Conservation (phyloP, 2,888 invertebrate genomes). For the Lobophora halterata region DNA sequence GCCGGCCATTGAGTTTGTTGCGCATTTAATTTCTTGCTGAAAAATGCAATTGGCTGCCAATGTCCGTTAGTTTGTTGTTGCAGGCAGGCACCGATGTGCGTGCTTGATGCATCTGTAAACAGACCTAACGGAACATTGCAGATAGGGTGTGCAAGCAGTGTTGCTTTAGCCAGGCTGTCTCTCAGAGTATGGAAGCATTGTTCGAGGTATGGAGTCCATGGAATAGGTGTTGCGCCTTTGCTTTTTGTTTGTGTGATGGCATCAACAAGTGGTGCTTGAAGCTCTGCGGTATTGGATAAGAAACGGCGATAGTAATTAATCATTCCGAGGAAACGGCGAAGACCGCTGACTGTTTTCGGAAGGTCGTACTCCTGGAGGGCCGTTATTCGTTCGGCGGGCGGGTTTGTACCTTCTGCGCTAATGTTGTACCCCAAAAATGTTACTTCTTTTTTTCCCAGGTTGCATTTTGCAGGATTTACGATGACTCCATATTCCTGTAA, state of each 20-base stretch:
- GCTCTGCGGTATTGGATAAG: constrained; percentile 12
- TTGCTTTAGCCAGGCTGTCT: too few species aligned
- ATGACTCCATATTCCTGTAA: background rate
- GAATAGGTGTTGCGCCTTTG: constrained; percentile 10
- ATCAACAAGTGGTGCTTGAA: constrained; percentile 1
- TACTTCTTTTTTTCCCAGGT: constrained; percentile 1
- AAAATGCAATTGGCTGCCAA: too few species aligned
- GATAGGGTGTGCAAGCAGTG: too few species aligned
- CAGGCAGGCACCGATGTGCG: too few species aligned
- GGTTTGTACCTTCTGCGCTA: background rate
- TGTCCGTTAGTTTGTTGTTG: too few species aligned
- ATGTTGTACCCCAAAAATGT: constrained; percentile 6
- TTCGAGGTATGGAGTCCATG: background rate
- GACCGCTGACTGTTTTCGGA: constrained; percentile 24
- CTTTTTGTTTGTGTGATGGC: constrained; percentile 9
- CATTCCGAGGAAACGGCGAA: constrained; percentile 28
- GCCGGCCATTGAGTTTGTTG: too few species aligned
- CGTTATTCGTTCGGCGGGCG: background rate
- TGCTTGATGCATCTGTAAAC: too few species aligned
- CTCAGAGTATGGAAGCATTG: too few species aligned
- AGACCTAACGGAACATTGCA: too few species aligned
- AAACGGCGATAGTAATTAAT: constrained; percentile 29
- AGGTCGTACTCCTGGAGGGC: constrained; percentile 5
- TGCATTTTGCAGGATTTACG: constrained; percentile 5
- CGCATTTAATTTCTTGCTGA: too few species aligned